Evolutionary conservation across 2,888 invertebrate genomes (phyloP), one percentile per base, ranked within the genome.

Genomic region (Cartodere bifasciata): DNA sequence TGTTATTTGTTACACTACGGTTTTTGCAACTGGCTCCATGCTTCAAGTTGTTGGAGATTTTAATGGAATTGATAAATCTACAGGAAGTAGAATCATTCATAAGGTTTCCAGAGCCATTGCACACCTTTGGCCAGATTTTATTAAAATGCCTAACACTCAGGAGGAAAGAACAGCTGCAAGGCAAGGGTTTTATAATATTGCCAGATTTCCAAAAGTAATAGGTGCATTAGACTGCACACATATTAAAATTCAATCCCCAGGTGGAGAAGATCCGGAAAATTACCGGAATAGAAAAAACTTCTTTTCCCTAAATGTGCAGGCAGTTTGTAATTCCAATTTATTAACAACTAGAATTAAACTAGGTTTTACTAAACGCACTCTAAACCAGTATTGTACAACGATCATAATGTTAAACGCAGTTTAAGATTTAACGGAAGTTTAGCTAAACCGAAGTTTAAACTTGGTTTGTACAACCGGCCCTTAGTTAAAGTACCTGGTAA

Each of bases 251-350:
- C 11, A 28, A 3, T 32, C 28, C 2, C 29, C 27, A 37, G 48
- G 44, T 33, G 44, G 46, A 29, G 30, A 38, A 7, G 29, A 44
- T 32, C 40, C 44, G 22, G 46, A 49, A 36, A 25, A 36, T 10
- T 45, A 37, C 23, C 23, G 45, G 21, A 47, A 46, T 30, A 26
- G 44, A 26, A 49, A 47, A 30, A 37, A 37, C 12, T 41, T 35
- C 28, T 49, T 49, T 40, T 45, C 46, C 13, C 25, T 46, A 7
- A 50, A 49, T 34, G 44, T 48, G 14, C 48, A 49, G 33, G 37
- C 35, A n/a, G 37, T 49, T 4, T 38, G 32, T 20, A 40, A 43
- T 28, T 33, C 39, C 4, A 23, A 37, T 25, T 34, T 47, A n/a
- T n/a, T n/a, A n/a, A n/a, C n/a, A n/a, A n/a, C n/a, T n/a, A n/a